Conservation (phyloP, 2,797 vertebrate species). For the Euthynnus affinis region DNA sequence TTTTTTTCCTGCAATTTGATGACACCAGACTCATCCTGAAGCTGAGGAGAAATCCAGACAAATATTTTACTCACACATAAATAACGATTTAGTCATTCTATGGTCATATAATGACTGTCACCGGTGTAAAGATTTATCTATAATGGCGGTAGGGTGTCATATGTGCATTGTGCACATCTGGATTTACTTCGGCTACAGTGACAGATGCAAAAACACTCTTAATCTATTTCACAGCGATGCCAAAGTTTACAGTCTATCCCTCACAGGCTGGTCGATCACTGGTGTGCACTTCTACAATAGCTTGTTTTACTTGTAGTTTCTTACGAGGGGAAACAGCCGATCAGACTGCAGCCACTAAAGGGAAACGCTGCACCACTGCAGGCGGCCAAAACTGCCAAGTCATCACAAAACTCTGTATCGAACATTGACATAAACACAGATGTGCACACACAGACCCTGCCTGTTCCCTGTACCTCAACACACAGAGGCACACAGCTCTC, state of each 20-base stretch:
- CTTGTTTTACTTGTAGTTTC: slow-evolving; percentile 28
- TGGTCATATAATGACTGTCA: not conserved
- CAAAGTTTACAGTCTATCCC: slow-evolving; percentile 19
- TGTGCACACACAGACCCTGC: slow-evolving; percentile 53
- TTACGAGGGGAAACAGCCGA: slow-evolving; percentile 64
- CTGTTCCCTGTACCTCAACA: slow-evolving; percentile 24
- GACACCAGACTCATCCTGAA: not conserved
- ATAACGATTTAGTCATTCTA: not conserved
- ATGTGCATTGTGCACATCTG: slow-evolving; percentile 51
- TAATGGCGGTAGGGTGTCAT: slow-evolving; percentile 13
- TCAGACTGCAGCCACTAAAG: slow-evolving; percentile 43
- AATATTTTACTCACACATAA: not conserved
- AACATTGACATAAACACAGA: slow-evolving; percentile 72
- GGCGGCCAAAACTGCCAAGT: slow-evolving; percentile 63
- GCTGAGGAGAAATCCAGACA: not conserved
- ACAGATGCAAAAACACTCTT: slow-evolving; percentile 29
- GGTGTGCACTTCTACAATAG: slow-evolving; percentile 8
- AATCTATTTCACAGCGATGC: slow-evolving; percentile 35
- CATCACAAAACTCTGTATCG: slow-evolving; percentile 68
- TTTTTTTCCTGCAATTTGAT: slow-evolving; percentile 12
- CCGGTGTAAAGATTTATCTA: not conserved
- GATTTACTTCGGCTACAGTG: slow-evolving; percentile 26
- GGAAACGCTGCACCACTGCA: slow-evolving; percentile 68
- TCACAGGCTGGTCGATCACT: slow-evolving; percentile 23
- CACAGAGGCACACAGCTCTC: slow-evolving; percentile 5